Evolutionary conservation across 2,113 vertebrate genomes (phyloP), one percentile per base, ranked within the genome.

Genomic region (Atherinomorus stipes): DNA sequence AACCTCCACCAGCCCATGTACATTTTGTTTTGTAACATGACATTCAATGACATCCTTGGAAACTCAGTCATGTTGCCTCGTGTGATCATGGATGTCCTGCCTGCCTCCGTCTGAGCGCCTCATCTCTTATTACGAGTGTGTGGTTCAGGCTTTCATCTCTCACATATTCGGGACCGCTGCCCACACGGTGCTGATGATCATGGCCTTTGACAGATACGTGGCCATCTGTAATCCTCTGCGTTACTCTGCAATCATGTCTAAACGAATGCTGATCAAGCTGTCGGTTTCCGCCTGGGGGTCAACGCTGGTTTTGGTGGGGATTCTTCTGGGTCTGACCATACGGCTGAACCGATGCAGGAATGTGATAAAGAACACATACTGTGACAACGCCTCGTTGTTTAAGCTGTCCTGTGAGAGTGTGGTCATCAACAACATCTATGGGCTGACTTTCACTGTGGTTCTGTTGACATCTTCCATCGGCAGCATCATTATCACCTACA

Each of bases 1-100:
- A 63, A 47, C n/a, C 76, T 90, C n/a, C 89, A 88, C 51, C 66
- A 88, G 50, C 90, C 90, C 23, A 88, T 91, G 87, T 89, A 88
- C 34, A 63, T 83, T 1, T 69, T 90, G 11, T 75, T 82, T 25
- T 88, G 75, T 11, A 88, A 85, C 34, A 53, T 90, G 25, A 53
- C 77, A 11, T 0, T 85, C 8, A 91, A 75, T 40, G 84, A 92
- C 40, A 53, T 90, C 1, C 40, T 91, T 10, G 84, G 87, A 13
- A 88, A 53, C 18, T 72, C 81, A 1, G 71, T 40, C 2, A 49
- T 87, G 54, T 22, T 16, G 1, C 91, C 89, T 1, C 64, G 78
- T 6, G 5, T 92, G 7, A n/a, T 92, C 11, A 7, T 6, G 7
- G 88, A 89, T 15, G 13, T 89, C 11, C 22, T 92, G 21, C 59